Conservation (phyloP, 1,140 invertebrate genomes). For the Nasonia vitripennis region DNA sequence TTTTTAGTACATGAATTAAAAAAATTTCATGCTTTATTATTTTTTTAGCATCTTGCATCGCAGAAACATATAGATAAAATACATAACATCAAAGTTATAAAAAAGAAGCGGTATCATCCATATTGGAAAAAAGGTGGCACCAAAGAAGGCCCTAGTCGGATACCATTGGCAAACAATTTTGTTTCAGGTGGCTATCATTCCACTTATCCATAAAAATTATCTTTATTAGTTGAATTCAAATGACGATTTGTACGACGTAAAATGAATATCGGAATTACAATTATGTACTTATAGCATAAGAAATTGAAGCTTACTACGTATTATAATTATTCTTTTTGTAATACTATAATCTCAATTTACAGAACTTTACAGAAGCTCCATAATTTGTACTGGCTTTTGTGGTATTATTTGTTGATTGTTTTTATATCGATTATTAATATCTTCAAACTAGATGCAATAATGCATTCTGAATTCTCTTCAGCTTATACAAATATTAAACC, state of each 20-base stretch:
- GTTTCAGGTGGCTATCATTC: slow-evolving; percentile 62
- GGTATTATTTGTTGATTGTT: no score
- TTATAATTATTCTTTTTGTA: no score
- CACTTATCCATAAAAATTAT: background rate
- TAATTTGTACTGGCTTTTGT: no score
- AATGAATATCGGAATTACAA: background rate
- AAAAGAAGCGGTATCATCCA: slow-evolving; percentile 65
- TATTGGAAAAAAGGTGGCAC: slow-evolving; percentile 67
- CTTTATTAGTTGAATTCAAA: background rate
- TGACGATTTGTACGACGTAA: background rate
- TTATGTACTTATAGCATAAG: no score
- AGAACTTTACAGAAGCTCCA: no score
- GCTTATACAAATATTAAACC: background rate
- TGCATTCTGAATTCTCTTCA: background rate
- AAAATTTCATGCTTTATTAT: slow-evolving; percentile 5
- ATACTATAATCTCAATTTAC: background rate
- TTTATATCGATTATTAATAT: background rate
- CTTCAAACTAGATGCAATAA: background rate
- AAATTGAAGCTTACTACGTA: no score
- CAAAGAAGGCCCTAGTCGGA: slow-evolving; percentile 55
- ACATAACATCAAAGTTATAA: slow-evolving; percentile 61
- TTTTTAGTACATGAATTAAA: slow-evolving; percentile 22
- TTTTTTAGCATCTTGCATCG: slow-evolving; percentile 70
- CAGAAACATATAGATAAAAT: slow-evolving; percentile 68
- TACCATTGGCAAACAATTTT: slow-evolving; percentile 64